Percentiles rank a stretch among this genome's conserved stretches.
These are phyloP conservation scores for Drosophila stalkeri DNA, from an alignment of 2,888 invertebrate species.

Conservation along the genomic window DNA sequence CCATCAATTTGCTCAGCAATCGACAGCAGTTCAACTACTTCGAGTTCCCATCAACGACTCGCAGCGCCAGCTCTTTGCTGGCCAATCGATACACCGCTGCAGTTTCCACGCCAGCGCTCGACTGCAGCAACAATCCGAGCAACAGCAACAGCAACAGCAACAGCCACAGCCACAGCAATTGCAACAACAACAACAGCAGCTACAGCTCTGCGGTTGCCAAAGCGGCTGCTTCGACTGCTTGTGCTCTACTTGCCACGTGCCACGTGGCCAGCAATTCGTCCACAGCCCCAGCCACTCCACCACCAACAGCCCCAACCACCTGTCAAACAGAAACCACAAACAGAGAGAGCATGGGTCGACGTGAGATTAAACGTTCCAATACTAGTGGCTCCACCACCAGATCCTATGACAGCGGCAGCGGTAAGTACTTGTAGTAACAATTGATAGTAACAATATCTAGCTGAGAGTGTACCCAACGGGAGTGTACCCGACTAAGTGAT, in stretches of 20 bases:
- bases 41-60: conserved; percentile 73
- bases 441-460: neutral
- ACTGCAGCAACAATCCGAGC: conserved; percentile 28
- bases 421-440: conserved; percentile 73
- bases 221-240: conserved; percentile 71
- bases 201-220: conserved; percentile 67
- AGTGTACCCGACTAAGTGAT: neutral
- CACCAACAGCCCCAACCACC: conserved; percentile 41
- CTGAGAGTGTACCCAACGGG: neutral
- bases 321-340: conserved; percentile 38
- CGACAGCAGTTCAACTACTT: conserved; percentile 81
- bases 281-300: conserved; percentile 14
- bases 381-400: conserved; percentile 83
- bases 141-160: conserved; percentile 41
- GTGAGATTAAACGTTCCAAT: conserved; percentile 85
- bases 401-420: conserved; percentile 84
- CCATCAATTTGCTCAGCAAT: conserved; percentile 73
- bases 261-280: conserved; percentile 55
- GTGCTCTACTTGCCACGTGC: conserved; percentile 72
- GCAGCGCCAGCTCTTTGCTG: conserved; percentile 44
- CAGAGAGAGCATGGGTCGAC: conserved; percentile 82
- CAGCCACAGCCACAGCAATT: conserved; percentile 33
- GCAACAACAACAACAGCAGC: conserved; percentile 47
- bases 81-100: conserved; percentile 44
- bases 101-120: conserved; percentile 73